Base-by-base conservation (phyloP, 1,140 invertebrate species). In the Chelonus insularis region DNA sequence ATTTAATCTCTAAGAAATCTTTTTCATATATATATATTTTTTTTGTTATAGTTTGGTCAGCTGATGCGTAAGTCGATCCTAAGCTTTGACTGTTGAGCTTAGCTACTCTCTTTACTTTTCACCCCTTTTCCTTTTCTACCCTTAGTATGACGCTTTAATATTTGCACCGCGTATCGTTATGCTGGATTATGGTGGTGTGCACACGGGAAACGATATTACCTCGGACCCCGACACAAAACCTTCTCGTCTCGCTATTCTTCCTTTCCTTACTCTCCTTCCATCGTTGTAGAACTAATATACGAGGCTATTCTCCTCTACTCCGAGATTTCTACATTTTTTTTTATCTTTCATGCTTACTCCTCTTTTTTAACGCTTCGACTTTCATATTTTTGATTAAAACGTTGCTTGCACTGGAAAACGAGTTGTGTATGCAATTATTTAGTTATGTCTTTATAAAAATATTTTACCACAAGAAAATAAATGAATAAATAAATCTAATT, bases 111-210 rank as follows among this genome's bases (percentile, higher is more conserved):
- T 52, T 32, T 11, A 39, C 52, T 37, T n/a, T 18, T 37, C 20
- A 21, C 34, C 18, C 7, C 16, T n/a, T n/a, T n/a, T 34, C 14
- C 8, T 52, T 36, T 36, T 36, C 29, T 14, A 5, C n/a, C 25
- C 14, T 11, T 7, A 29, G 14, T 34, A 29, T 14, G 18, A 48
- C 47, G 47, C 50, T 67, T 70, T 68, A 68, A 72, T 72, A 74
- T 70, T 73, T 68, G 72, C 63, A 64, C 63, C 62, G 62, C 51
- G 59, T 63, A 60, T 68, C 66, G 71, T 68, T 68, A 65, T 63
- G 58, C 59, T 60, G 60, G 68, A 68, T 73, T 72, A 72, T 45
- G 52, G 18, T 50, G 54, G 57, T 34, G 55, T 50, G 25, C 32
- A 21, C 12, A 52, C 29, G 18, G 45, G 67, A 59, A 62, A 68